Evolutionary conservation across 2,113 vertebrate species (phyloP), one percentile per base, ranked within the genome.

Genomic region (Archilochus colubris): DNA sequence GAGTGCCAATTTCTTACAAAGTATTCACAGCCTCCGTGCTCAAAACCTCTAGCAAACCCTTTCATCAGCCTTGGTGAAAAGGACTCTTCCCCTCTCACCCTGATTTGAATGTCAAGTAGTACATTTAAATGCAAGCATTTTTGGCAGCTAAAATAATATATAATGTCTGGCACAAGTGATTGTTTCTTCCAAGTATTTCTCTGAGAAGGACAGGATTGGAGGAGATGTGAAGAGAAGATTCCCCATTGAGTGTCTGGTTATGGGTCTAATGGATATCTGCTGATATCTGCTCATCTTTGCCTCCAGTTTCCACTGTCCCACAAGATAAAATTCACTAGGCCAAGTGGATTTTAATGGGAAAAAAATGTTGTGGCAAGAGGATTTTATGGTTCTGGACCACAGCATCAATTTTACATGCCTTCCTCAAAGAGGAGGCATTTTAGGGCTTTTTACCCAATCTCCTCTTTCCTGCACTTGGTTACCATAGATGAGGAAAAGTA

Each of bases 101-200:
- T 97, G 90, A 96, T 89, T 91, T 91, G 95, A 97, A 97, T 97
- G 91, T 92, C 94, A 96, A 97, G 84, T 89, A 95, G 91, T 57
- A 50, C 73, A 86, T 96, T 95, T 90, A 95, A 95, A 96, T 96
- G 88, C 93, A 89, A 88, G 59, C 36, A 54, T 74, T 97, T 97
- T 73, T 88, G 93, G 88, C 92, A 88, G 83, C 91, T 93, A 62
- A 96, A 96, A 86, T 95, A 89, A 91, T 94, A 79, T 80, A 80
- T 23, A 64, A 63, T 80, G 67, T 66, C 61, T 94, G 78, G 75
- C 76, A 79, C 48, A 59, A 82, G 14, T 68, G 90, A 77, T 87
- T 93, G 88, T 93, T 96, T 95, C 80, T 93, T 89, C 59, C 4
- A 24, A 94, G 61, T 69, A 27, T 90, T 88, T 95, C 58, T 88